A percentile compares a stretch with the other conserved stretches of the same genome.
Conservation (phyloP, 2,797 vertebrate species). For the Margarornis squamiger region DNA sequence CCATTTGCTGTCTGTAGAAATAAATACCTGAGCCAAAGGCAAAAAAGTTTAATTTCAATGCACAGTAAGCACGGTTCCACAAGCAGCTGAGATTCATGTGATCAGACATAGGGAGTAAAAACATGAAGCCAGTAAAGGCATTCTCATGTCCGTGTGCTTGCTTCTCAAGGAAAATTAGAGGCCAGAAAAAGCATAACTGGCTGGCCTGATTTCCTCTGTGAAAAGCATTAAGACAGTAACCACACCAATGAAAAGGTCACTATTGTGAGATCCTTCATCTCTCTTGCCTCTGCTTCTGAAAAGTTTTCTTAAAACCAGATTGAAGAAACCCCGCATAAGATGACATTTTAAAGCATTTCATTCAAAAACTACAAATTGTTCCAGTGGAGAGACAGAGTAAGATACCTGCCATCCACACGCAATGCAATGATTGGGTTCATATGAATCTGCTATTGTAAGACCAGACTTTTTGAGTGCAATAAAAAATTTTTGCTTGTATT, state of each 20-base stretch:
- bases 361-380: neutral
- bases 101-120: neutral
- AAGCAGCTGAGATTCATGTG: neutral
- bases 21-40: neutral
- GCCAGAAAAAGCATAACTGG: neutral
- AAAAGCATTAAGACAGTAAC: neutral
- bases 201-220: neutral
- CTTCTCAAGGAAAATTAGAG: neutral
- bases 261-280: neutral
- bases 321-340: neutral
- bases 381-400: neutral
- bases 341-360: neutral
- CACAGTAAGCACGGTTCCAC: neutral
- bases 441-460: neutral
- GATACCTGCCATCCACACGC: neutral
- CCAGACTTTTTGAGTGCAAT: neutral
- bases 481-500: neutral
- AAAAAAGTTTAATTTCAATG: neutral
- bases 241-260: neutral
- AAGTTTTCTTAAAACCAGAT: neutral
- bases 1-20: neutral
- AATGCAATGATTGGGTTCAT: neutral
- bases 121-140: neutral
- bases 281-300: neutral
- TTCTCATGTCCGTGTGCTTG: neutral